These are phyloP conservation scores for Notiomystis cincta DNA, from an alignment of 2,113 vertebrate genomes.

Conservation along the genomic window DNA sequence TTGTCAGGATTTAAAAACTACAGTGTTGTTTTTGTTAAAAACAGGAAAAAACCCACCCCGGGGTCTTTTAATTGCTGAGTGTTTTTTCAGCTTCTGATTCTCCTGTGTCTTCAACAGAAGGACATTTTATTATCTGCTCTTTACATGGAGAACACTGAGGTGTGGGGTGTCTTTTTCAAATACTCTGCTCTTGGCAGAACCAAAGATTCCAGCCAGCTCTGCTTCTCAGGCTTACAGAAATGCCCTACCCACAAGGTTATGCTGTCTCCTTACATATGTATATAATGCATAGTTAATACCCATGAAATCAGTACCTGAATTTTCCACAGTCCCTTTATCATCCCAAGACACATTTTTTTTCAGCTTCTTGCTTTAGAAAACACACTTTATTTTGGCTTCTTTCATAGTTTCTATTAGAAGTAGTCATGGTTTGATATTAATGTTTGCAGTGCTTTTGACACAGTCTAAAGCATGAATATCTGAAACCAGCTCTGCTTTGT, in stretches of 20 bases:
- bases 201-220: not conserved
- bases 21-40: not conserved
- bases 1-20: not conserved
- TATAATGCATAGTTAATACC: not conserved
- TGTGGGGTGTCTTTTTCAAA: not conserved
- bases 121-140: not conserved
- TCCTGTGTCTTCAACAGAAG: not conserved
- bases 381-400: conserved; percentile 20
- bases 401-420: conserved; percentile 17
- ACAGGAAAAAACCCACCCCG: not conserved
- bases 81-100: not conserved
- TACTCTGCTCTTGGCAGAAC: not conserved
- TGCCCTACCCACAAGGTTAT: not conserved
- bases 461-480: conserved; percentile 28
- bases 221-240: not conserved
- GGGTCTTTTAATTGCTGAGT: not conserved
- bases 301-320: conserved; percentile 40
- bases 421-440: conserved; percentile 57
- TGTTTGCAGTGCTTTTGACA: conserved; percentile 38
- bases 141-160: not conserved
- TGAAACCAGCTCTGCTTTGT: conserved; percentile 26
- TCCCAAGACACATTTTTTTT: not conserved
- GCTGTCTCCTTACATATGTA: not conserved
- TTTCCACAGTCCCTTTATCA: conserved; percentile 29
- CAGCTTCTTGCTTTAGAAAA: conserved; percentile 25